Conservation (phyloP, 1,140 invertebrate species). For the Alviniconcha marisindica region DNA sequence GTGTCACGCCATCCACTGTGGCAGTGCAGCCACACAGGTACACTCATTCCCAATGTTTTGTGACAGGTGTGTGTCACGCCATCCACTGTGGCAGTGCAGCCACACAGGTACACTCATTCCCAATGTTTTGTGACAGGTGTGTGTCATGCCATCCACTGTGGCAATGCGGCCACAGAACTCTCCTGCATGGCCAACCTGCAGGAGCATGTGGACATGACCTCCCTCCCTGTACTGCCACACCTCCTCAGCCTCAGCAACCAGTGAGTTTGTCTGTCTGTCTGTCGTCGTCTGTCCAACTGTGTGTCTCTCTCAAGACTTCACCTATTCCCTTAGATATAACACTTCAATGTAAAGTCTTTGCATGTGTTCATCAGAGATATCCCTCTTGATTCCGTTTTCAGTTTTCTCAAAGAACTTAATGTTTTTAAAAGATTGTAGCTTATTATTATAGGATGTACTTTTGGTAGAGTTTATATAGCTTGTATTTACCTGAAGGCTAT, state of each 20-base stretch:
- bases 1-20: neutral
- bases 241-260: slow-evolving; percentile 44
- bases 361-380: too few species aligned
- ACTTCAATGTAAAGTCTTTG: too few species aligned
- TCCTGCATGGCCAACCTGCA: slow-evolving; percentile 62
- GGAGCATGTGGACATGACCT: slow-evolving; percentile 55
- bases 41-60: slow-evolving; percentile 54
- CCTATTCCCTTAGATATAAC: neutral
- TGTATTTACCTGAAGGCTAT: too few species aligned
- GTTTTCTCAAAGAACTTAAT: too few species aligned
- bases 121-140: slow-evolving; percentile 49
- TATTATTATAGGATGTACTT: too few species aligned
- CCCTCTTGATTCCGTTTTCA: too few species aligned
- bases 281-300: too few species aligned
- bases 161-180: slow-evolving; percentile 64
- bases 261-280: neutral
- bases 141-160: slow-evolving; percentile 63
- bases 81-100: slow-evolving; percentile 15
- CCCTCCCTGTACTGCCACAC: slow-evolving; percentile 58
- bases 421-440: too few species aligned
- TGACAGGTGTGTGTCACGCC: slow-evolving; percentile 43
- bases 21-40: slow-evolving; percentile 26
- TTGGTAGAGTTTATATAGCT: too few species aligned
- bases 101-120: neutral
- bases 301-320: neutral